phyloP scores from a whole-genome alignment of 2,888 invertebrate genomes.

The Entomobrya multifasciata region DNA sequence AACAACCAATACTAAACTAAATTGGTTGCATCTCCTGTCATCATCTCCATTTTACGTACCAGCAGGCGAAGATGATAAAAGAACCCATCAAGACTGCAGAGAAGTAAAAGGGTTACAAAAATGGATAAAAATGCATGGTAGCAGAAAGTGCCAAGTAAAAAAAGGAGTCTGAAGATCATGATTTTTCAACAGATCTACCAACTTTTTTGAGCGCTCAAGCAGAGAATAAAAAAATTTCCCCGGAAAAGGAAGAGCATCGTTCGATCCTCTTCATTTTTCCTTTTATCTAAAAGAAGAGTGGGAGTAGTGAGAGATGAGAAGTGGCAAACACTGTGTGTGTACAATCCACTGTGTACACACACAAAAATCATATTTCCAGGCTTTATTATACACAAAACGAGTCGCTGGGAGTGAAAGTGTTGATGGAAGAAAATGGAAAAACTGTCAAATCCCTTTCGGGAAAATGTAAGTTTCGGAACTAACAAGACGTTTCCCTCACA shows the following conservation, averaged over 20 bases:
- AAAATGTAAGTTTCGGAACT: constrained; percentile 32
- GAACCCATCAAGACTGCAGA: constrained; percentile 2
- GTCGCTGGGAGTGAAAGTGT: constrained; percentile 57
- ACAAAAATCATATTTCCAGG: constrained; percentile 1
- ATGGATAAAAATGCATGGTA: background rate
- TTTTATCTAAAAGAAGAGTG: constrained; percentile 29
- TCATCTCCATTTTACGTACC: background rate
- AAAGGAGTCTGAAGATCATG: constrained; percentile 37
- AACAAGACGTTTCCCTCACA: constrained; percentile 48
- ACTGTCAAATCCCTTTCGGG: constrained; percentile 51
- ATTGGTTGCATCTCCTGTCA: constrained; percentile 20
- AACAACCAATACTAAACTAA: background rate
- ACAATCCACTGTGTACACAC: background rate
- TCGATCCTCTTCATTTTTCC: background rate
- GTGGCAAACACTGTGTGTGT: constrained; percentile 20
- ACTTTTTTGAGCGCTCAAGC: constrained; percentile 15
- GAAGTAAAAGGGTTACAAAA: background rate
- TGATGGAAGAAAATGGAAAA: constrained; percentile 62
- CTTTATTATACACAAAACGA: constrained; percentile 37
- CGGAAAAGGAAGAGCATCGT: background rate
- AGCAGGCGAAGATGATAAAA: background rate
- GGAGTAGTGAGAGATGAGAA: constrained; percentile 21
- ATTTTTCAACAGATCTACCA: constrained; percentile 39
- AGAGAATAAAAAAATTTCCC: constrained; percentile 4
- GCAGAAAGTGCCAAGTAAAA: background rate